Percentiles rank a stretch among this genome's conserved stretches.
Conservation (phyloP, 2,888 invertebrate species). For the Ichneumoninae sp. region DNA sequence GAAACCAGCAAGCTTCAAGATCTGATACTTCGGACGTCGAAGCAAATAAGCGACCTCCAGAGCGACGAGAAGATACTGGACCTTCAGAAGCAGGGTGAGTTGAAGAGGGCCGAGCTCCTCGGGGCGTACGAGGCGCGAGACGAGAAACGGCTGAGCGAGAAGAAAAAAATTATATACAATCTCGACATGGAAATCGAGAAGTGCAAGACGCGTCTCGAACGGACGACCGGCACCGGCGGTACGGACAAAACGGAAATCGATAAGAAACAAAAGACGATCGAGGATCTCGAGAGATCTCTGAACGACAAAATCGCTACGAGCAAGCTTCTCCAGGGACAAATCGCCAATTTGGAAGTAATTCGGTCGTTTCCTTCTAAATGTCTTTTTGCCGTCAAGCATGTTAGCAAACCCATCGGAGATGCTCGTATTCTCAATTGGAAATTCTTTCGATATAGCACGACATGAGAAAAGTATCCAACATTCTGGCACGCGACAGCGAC, state of each 20-base stretch:
- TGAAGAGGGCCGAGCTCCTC: conserved; percentile 74
- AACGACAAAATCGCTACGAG: conserved; percentile 83
- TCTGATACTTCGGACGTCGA: conserved; percentile 69
- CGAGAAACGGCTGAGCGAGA: conserved; percentile 73
- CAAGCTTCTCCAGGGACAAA: conserved; percentile 85
- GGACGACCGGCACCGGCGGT: conserved; percentile 73
- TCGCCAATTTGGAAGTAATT: conserved; percentile 85
- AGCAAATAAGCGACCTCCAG: conserved; percentile 73
- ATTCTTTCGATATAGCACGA: conserved; percentile 81
- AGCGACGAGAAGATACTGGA: conserved; percentile 74
- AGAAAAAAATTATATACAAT: conserved; percentile 74
- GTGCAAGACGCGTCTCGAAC: conserved; percentile 76
- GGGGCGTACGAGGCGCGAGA: conserved; percentile 68
- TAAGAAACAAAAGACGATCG: conserved; percentile 83
- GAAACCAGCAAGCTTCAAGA: conserved; percentile 76
- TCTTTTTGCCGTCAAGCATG: not conserved
- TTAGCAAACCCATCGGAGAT: not conserved
- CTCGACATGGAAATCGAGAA: conserved; percentile 77
- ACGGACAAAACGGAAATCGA: conserved; percentile 80
- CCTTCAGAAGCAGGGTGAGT: conserved; percentile 73
- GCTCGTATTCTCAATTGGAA: not conserved
- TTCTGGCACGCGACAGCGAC: conserved; percentile 84
- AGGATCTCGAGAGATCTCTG: conserved; percentile 84
- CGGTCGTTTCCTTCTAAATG: not conserved
- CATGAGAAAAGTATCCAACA: conserved; percentile 85